Evolutionary conservation across 2,113 vertebrate genomes (phyloP).

Genomic region (Psilopogon haemacephalus): DNA sequence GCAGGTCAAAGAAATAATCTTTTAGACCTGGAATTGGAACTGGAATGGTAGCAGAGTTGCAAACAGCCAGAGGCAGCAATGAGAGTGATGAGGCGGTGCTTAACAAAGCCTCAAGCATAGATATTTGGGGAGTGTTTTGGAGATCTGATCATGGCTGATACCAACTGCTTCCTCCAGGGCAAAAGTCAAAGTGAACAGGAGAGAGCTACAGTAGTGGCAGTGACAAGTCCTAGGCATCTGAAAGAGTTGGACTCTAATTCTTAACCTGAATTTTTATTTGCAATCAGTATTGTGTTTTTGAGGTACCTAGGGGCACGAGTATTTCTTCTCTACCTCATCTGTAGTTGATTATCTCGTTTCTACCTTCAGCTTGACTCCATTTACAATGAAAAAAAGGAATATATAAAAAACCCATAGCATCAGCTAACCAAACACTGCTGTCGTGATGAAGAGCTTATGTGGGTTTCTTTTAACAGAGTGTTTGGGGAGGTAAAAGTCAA

Average conservation of each 20-base stretch:
- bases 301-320: slow-evolving; percentile 19
- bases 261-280: slow-evolving; percentile 41
- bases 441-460: slow-evolving; percentile 30
- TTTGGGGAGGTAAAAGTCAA: slow-evolving; percentile 10
- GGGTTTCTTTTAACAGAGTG: slow-evolving; percentile 17
- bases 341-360: slow-evolving; percentile 52
- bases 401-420: not conserved
- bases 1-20: slow-evolving; percentile 70
- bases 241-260: not conserved
- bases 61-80: slow-evolving; percentile 30
- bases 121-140: slow-evolving; percentile 34
- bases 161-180: not conserved
- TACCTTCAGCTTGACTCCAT: slow-evolving; percentile 41
- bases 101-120: not conserved
- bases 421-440: slow-evolving; percentile 19
- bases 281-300: slow-evolving; percentile 14
- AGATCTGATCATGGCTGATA: not conserved
- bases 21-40: slow-evolving; percentile 39
- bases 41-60: slow-evolving; percentile 23
- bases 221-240: not conserved
- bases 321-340: slow-evolving; percentile 42
- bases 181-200: not conserved
- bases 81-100: slow-evolving; percentile 20
- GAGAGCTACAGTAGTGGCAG: not conserved
- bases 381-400: slow-evolving; percentile 19